Percentiles rank a stretch among this genome's conserved stretches.
phyloP scores from a whole-genome alignment of 2,888 invertebrate genomes.

The Sinohyriopsis cumingii region DNA sequence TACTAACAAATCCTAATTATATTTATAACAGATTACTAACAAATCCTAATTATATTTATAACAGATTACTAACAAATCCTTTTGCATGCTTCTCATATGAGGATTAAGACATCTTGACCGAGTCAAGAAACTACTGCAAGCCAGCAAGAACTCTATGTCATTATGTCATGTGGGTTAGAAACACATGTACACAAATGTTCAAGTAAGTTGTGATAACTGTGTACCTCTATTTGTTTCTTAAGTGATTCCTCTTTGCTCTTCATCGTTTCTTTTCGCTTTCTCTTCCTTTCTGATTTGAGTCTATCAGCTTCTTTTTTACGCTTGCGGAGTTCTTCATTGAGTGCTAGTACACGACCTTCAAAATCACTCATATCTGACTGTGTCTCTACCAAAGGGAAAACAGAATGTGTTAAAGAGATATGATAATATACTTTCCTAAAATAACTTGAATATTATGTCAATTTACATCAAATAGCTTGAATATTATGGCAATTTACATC shows the following conservation, averaged over 20 bases:
- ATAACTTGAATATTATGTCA: not conserved
- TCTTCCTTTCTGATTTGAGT: constrained; percentile 73
- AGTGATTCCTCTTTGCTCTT: constrained; percentile 74
- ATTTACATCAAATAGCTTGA: too few relatives aligned
- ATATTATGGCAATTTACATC: not conserved
- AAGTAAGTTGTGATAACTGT: not conserved
- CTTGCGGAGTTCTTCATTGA: constrained; percentile 74
- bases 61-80: too few relatives aligned
- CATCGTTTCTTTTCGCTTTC: constrained; percentile 72
- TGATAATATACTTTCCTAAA: not conserved
- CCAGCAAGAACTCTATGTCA: too few relatives aligned
- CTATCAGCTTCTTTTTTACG: constrained; percentile 73
- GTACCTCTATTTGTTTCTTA: constrained; percentile 74
- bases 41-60: too few relatives aligned
- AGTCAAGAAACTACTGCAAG: too few relatives aligned
- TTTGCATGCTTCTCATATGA: too few relatives aligned
- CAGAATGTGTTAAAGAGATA: not conserved
- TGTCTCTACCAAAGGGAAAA: constrained; percentile 66
- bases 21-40: too few relatives aligned
- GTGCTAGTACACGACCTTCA: constrained; percentile 73
- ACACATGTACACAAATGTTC: too few relatives aligned
- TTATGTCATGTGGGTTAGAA: too few relatives aligned
- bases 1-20: too few relatives aligned
- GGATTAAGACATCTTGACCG: too few relatives aligned
- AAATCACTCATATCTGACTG: constrained; percentile 75